Percentiles rank a stretch among this genome's conserved stretches.
phyloP scores from a whole-genome alignment of 1,140 invertebrate genomes.

The Heliconius melpomene region DNA sequence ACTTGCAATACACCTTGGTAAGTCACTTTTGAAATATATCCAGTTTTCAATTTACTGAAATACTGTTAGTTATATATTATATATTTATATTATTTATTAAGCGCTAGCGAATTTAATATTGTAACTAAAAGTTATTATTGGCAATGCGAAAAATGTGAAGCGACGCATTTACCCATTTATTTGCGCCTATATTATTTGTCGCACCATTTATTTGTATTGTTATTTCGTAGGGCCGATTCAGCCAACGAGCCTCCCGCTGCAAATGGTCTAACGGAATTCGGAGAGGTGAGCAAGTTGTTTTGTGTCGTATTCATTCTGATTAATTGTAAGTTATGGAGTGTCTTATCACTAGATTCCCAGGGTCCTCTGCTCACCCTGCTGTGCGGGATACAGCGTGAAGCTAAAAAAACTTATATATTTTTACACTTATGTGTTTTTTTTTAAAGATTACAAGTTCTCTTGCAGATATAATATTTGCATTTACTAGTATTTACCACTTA shows the following conservation, averaged over 20 bases:
- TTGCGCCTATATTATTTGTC: constrained; percentile 39
- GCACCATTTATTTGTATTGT: constrained; percentile 65
- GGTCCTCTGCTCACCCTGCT: too few relatives aligned
- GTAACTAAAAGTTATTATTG: background rate
- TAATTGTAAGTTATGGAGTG: background rate
- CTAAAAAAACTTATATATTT: too few relatives aligned
- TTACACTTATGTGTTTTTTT: too few relatives aligned
- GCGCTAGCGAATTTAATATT: background rate
- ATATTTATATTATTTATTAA: background rate
- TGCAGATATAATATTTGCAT: too few relatives aligned
- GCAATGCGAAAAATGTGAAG: constrained; percentile 37
- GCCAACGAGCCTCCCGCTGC: constrained; percentile 86
- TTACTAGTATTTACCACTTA: too few relatives aligned
- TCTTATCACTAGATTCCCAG: too few relatives aligned
- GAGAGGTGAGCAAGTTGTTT: constrained; percentile 83
- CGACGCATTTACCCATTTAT: constrained; percentile 31
- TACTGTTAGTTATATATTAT: too few relatives aligned
- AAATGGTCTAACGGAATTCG: constrained; percentile 88
- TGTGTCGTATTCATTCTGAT: background rate
- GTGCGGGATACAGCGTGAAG: too few relatives aligned
- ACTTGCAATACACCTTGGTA: constrained; percentile 94
- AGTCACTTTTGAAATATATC: constrained; percentile 38
- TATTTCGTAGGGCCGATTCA: constrained; percentile 86
- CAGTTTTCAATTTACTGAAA: background rate
- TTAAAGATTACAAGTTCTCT: too few relatives aligned